phyloP scores from a whole-genome alignment of 2,113 vertebrate genomes.

The Myotis davidii region DNA sequence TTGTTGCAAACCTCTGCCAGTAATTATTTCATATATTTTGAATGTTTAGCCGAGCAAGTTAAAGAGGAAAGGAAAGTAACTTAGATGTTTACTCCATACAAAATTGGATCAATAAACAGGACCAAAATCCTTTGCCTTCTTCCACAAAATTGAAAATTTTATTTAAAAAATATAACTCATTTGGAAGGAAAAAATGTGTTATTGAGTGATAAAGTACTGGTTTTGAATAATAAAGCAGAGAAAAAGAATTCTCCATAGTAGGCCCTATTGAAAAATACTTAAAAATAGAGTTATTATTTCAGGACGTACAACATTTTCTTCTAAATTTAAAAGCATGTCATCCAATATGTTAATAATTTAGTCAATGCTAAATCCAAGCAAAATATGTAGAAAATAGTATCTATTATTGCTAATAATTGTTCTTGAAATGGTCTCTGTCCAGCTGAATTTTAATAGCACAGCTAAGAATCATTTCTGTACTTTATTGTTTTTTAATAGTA shows the following conservation, averaged over 20 bases:
- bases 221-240: not conserved
- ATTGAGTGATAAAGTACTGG: not conserved
- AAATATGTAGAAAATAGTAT: not conserved
- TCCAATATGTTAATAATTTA: not conserved
- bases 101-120: not conserved
- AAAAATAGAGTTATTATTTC: not conserved
- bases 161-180: not conserved
- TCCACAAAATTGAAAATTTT: not conserved
- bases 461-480: not conserved
- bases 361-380: not conserved
- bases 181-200: not conserved
- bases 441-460: not conserved
- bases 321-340: conserved; percentile 7
- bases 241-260: not conserved
- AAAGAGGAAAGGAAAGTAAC: not conserved
- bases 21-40: not conserved
- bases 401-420: not conserved
- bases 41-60: not conserved
- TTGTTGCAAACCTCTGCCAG: not conserved
- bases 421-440: not conserved
- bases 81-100: not conserved
- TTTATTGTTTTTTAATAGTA: not conserved
- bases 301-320: not conserved
- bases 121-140: not conserved
- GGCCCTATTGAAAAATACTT: not conserved